Percentiles rank a stretch among this genome's conserved stretches.
Conservation (phyloP, 2,797 vertebrate species). For the Channa striata region DNA sequence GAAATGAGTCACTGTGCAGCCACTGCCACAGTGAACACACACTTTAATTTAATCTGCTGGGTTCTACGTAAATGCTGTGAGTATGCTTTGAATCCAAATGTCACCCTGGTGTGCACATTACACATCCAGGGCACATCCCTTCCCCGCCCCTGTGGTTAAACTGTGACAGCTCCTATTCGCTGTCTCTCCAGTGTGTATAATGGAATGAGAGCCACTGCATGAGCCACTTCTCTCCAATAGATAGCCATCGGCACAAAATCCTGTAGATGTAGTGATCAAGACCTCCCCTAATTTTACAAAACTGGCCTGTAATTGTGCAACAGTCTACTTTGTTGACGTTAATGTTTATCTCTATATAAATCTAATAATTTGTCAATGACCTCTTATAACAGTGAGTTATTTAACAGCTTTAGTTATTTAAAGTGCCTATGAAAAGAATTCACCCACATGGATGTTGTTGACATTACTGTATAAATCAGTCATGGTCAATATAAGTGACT, state of each 20-base stretch:
- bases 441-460: no score
- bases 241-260: constrained; percentile 18
- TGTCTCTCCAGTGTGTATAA: constrained; percentile 17
- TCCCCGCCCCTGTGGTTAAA: background rate
- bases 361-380: no score
- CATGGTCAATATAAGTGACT: no score
- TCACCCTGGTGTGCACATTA: background rate
- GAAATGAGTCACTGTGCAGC: constrained; percentile 18
- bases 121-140: background rate
- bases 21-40: background rate
- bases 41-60: constrained; percentile 19
- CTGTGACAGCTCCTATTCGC: constrained; percentile 28
- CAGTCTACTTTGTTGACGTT: no score
- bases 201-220: constrained; percentile 21
- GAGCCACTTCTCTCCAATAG: background rate
- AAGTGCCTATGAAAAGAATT: no score
- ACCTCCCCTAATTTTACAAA: no score
- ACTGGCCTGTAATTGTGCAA: background rate
- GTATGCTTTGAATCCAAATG: constrained; percentile 14
- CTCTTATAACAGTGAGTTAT: no score
- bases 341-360: no score
- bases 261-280: no score
- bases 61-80: background rate
- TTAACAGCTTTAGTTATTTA: no score
- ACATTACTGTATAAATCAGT: no score